Percentiles rank a stretch among this genome's conserved stretches.
phyloP scores from a whole-genome alignment of 1,140 invertebrate genomes.

The Caenorhabditis brenneri region DNA sequence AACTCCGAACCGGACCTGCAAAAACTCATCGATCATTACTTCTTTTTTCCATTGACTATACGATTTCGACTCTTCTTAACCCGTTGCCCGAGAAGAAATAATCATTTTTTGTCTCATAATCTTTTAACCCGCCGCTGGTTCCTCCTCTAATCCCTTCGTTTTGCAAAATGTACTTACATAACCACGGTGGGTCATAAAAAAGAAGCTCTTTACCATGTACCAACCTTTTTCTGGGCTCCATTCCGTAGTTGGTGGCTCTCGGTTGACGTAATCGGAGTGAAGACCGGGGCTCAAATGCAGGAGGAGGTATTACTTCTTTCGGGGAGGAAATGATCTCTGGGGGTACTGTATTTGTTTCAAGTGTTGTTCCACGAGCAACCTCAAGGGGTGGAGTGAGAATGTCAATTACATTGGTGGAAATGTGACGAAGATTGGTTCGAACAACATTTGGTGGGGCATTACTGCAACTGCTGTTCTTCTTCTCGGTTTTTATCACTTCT shows the following conservation, averaged over 20 bases:
- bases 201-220: neutral
- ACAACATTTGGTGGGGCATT: neutral
- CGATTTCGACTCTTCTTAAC: constrained; percentile 29
- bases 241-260: constrained; percentile 18
- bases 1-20: constrained; percentile 27
- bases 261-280: constrained; percentile 21
- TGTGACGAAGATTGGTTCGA: neutral
- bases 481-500: neutral
- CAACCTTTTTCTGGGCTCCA: constrained; percentile 31
- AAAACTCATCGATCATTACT: constrained; percentile 24
- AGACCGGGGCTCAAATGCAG: neutral
- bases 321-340: constrained; percentile 17
- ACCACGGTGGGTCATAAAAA: constrained; percentile 20
- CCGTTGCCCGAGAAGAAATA: constrained; percentile 11
- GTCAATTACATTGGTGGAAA: constrained; percentile 32
- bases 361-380: constrained; percentile 19
- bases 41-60: constrained; percentile 15
- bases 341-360: constrained; percentile 22
- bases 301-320: constrained; percentile 8
- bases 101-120: constrained; percentile 16
- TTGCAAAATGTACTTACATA: constrained; percentile 21
- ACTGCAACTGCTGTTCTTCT: neutral
- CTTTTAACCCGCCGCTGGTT: constrained; percentile 38
- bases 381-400: constrained; percentile 45
- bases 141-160: constrained; percentile 3